Evolutionary conservation across 2,797 vertebrate species (phyloP).

Genomic region (Pterois miles): DNA sequence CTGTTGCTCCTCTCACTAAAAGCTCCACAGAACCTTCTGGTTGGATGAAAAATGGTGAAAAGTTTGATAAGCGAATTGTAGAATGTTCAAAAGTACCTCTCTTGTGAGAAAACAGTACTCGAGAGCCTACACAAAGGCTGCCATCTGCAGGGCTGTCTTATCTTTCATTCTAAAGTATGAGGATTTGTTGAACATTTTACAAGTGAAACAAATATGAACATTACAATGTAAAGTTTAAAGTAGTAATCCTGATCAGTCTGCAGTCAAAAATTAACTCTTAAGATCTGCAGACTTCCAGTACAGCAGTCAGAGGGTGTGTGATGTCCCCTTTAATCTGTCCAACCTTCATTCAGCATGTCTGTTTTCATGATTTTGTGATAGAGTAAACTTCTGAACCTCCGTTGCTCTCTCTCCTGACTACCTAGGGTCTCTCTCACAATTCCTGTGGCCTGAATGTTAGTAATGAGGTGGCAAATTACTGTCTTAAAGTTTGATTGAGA

Average conservation of each 20-base stretch:
- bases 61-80: no score
- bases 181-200: neutral
- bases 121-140: no score
- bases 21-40: no score
- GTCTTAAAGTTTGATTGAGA: conserved; percentile 80
- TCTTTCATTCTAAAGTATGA: no score
- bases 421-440: conserved; percentile 49
- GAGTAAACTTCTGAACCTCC: neutral
- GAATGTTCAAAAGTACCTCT: no score
- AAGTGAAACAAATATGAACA: neutral
- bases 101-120: no score
- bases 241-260: neutral
- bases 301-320: neutral
- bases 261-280: neutral
- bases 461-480: conserved; percentile 87
- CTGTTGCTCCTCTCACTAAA: neutral
- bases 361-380: conserved; percentile 9
- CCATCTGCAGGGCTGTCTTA: no score
- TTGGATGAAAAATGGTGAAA: no score
- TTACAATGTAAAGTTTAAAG: neutral
- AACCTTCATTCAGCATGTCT: neutral
- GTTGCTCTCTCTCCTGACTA: conserved; percentile 52
- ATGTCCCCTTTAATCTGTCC: neutral
- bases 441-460: conserved; percentile 80
- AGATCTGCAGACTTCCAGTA: neutral